phyloP scores from a whole-genome alignment of 2,888 invertebrate genomes.

The Limnephilus marmoratus region DNA sequence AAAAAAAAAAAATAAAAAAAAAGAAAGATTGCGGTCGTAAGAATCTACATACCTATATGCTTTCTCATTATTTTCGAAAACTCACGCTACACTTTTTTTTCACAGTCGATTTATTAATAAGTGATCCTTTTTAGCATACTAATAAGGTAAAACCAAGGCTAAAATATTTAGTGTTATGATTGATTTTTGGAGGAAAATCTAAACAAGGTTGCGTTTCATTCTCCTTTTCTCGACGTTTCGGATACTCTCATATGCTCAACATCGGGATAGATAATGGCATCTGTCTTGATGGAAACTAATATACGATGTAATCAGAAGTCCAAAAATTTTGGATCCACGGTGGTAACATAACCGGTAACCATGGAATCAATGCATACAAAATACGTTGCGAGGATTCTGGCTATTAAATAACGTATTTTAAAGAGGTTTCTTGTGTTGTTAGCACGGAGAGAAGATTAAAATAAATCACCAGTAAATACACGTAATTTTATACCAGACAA shows the following conservation, averaged over 20 bases:
- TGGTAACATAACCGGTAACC: background rate
- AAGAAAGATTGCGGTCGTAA: background rate
- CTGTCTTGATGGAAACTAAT: background rate
- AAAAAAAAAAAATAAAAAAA: too few relatives aligned
- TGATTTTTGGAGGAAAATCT: too few relatives aligned
- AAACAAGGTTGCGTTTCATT: too few relatives aligned
- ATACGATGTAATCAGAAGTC: background rate
- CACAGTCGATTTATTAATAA: too few relatives aligned
- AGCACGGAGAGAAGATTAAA: background rate
- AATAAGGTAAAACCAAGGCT: too few relatives aligned
- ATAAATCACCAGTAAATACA: slow-evolving; percentile 2
- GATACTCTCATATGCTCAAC: too few relatives aligned
- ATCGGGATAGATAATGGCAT: too few relatives aligned
- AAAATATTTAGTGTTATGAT: too few relatives aligned
- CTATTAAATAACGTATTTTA: background rate
- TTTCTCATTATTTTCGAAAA: background rate
- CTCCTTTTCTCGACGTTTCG: too few relatives aligned
- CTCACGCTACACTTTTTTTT: background rate
- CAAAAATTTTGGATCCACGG: background rate
- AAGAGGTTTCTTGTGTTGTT: background rate
- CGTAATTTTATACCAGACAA: background rate
- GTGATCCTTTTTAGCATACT: too few relatives aligned
- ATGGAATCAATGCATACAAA: background rate
- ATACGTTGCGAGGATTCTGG: background rate
- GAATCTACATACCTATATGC: background rate